phyloP scores from a whole-genome alignment of 2,888 invertebrate genomes.

The Phyllotreta cruciferae region DNA sequence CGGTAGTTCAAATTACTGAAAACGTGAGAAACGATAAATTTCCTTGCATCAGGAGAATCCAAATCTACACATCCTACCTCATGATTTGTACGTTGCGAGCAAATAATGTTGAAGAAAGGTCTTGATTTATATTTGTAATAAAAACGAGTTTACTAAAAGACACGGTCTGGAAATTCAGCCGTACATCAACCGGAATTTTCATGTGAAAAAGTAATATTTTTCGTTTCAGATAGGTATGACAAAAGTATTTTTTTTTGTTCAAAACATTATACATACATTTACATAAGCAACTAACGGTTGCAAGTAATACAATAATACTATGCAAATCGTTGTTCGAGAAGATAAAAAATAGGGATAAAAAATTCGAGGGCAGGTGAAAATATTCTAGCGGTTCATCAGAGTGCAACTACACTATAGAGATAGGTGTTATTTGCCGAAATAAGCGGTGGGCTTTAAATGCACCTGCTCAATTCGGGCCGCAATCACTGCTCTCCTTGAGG shows the following conservation, averaged over 20 bases:
- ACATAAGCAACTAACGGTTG: constrained; percentile 41
- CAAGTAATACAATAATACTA: not conserved
- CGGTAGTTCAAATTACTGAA: not conserved
- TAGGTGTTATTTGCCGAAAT: constrained; percentile 26
- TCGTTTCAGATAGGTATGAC: constrained; percentile 42
- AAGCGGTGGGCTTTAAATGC: constrained; percentile 4
- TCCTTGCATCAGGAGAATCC: constrained; percentile 5
- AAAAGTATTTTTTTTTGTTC: too few species aligned
- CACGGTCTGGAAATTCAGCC: constrained; percentile 41
- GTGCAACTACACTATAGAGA: constrained; percentile 2
- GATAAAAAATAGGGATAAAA: not conserved
- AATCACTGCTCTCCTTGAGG: constrained; percentile 22
- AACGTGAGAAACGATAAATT: constrained; percentile 11
- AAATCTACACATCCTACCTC: constrained; percentile 7
- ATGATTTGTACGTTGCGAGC: constrained; percentile 10
- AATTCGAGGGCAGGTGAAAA: constrained; percentile 35
- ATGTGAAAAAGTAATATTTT: constrained; percentile 53
- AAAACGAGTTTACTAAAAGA: constrained; percentile 46
- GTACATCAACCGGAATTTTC: constrained; percentile 50
- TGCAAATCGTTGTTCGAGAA: not conserved
- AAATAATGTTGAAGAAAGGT: constrained; percentile 23
- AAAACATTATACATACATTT: constrained; percentile 48
- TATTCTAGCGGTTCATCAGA: constrained; percentile 10
- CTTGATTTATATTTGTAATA: constrained; percentile 45
- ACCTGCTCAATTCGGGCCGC: constrained; percentile 21